Evolutionary conservation across 2,797 vertebrate genomes (phyloP), one percentile per base, ranked within the genome.

Genomic region (Erethizon dorsatum): DNA sequence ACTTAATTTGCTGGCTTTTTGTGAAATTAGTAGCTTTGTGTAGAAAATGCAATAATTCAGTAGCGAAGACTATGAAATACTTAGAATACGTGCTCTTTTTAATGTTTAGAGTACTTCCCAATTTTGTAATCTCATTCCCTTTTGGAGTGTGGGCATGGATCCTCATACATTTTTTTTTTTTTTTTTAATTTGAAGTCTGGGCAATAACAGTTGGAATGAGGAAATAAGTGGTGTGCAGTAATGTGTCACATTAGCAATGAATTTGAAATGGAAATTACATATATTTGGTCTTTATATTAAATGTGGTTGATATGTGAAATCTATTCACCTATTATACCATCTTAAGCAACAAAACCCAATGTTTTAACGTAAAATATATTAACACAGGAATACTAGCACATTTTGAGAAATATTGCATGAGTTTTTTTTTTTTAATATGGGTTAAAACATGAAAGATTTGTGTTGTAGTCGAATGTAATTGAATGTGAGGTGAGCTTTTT

Each of bases 201-300:
- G 12, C 10, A 10, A 31, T 56, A 91, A 75, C 80, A 3, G 57
- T 85, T 45, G 15, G 11, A 8, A 69, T 78, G 33, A 94, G 89
- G 14, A 93, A 94, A 78, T 89, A 94, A 95, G 18, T 79, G 45
- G 24, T 67, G 0, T 84, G 9, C 20, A 94, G n/a, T 83, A 71
- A 75, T 89, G 50, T 80, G 50, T 71, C 56, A 90, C 6, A 61
- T 93, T 93, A 91, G 20, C 14, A 65, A 7, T 6, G 63, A 14
- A 65, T 80, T 78, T 94, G 33, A 96, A 93, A 59, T 65, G 28
- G 33, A 89, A 95, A 88, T 84, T 87, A 28, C 28, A 80, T 65
- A n/a, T 63, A 67, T 47, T 94, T 91, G 63, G 2, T 86, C 65
- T 95, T 83, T 86, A 61, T 75, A 80, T 86, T 95, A 91, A 80